phyloP scores from a whole-genome alignment of 1,140 invertebrate species.

The Nebria ingens region DNA sequence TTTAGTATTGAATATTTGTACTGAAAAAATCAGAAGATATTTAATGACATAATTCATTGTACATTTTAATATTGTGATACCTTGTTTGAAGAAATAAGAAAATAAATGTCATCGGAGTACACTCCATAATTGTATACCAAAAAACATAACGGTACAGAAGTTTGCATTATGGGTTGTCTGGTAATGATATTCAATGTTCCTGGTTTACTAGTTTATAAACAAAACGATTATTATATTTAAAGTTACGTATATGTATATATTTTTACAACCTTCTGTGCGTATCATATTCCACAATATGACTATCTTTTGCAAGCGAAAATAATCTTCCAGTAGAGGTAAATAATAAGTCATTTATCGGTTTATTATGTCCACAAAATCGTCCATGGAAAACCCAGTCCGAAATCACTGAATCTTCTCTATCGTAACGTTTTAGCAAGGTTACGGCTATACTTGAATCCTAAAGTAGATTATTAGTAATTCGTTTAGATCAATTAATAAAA shows the following conservation, averaged over 20 bases:
- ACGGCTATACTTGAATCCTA: constrained; percentile 42
- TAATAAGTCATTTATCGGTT: constrained; percentile 40
- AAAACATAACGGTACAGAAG: constrained; percentile 46
- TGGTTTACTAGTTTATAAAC: no score
- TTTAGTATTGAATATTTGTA: constrained; percentile 58
- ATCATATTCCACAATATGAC: constrained; percentile 59
- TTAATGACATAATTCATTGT: neutral
- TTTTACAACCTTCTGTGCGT: no score
- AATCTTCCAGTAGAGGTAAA: constrained; percentile 38
- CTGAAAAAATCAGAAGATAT: constrained; percentile 39
- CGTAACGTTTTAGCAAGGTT: constrained; percentile 40
- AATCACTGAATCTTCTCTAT: constrained; percentile 16
- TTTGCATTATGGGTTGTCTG: constrained; percentile 47
- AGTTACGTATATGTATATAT: no score
- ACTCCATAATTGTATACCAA: constrained; percentile 24
- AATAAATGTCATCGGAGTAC: no score
- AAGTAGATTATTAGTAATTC: no score
- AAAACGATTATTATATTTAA: no score
- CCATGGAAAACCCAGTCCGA: constrained; percentile 41
- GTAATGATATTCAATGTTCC: constrained; percentile 30
- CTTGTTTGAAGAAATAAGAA: constrained; percentile 24
- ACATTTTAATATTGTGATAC: constrained; percentile 15
- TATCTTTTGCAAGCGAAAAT: constrained; percentile 46
- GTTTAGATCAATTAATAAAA: no score
- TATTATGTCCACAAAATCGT: constrained; percentile 46